Evolutionary conservation across 2,888 invertebrate species (phyloP).

Genomic region (Onchidella celtica): DNA sequence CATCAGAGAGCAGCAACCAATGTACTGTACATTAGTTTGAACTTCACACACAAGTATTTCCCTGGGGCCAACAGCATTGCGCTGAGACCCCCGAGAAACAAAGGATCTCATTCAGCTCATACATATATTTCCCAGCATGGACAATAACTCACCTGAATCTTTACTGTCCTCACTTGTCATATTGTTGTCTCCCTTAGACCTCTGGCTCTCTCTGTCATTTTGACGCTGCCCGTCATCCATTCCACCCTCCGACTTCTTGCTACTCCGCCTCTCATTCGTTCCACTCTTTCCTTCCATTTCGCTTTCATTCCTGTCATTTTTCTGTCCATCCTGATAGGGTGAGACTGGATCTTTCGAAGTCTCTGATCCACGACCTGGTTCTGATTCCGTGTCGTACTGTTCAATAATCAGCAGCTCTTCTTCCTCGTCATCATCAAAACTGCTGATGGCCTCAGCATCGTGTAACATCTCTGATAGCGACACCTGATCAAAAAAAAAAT

Average conservation of each 20-base stretch:
- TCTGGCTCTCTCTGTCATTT: background rate
- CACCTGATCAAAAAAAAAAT: no score
- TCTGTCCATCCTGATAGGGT: no score
- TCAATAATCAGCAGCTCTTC: slow-evolving; percentile 52
- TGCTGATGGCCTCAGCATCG: slow-evolving; percentile 51
- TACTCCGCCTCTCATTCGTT: background rate
- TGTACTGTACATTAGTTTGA: no score
- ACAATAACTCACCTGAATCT: slow-evolving; percentile 51
- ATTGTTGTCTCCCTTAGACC: background rate
- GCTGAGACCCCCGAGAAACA: no score
- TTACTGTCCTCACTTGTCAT: slow-evolving; percentile 38
- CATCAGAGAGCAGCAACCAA: no score
- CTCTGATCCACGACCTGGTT: background rate
- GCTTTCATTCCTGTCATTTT: background rate
- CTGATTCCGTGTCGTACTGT: background rate
- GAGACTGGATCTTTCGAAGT: background rate
- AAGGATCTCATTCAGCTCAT: no score
- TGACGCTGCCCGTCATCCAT: background rate
- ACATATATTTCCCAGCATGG: no score
- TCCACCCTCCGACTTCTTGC: no score
- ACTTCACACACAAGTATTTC: no score
- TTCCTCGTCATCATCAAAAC: slow-evolving; percentile 53
- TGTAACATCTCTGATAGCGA: slow-evolving; percentile 56
- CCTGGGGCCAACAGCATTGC: no score
- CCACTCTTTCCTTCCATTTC: background rate